These are phyloP conservation scores for Pediacus dermestoides DNA, from an alignment of 2,888 invertebrate species.

Conservation along the genomic window DNA sequence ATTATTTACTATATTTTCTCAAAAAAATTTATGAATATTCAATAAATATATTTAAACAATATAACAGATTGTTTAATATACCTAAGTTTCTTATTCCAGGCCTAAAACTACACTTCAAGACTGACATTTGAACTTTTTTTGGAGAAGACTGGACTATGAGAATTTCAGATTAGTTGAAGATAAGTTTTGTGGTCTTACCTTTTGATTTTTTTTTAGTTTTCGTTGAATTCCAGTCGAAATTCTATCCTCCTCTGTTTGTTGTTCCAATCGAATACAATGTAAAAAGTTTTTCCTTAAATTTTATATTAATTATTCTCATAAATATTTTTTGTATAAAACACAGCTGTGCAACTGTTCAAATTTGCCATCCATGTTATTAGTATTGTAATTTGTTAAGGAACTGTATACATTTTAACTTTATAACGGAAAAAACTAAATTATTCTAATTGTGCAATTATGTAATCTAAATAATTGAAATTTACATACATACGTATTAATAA, in stretches of 20 bases:
- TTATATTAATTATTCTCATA: no score
- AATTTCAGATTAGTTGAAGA: slow-evolving; percentile 51
- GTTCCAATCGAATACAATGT: no score
- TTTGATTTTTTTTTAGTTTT: no score
- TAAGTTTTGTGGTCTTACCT: slow-evolving; percentile 50
- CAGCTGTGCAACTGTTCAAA: no score
- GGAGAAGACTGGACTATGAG: slow-evolving; percentile 50
- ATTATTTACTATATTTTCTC: slow-evolving; percentile 41
- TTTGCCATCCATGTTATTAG: slow-evolving; percentile 10
- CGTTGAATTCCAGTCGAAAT: no score
- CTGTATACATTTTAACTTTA: slow-evolving; percentile 9
- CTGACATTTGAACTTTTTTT: slow-evolving; percentile 52
- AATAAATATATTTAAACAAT: slow-evolving; percentile 42
- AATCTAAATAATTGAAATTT: slow-evolving; percentile 1
- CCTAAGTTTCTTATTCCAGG: slow-evolving; percentile 48
- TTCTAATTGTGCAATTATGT: slow-evolving; percentile 11
- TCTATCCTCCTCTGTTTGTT: no score
- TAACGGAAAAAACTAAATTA: no score
- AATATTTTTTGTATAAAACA: no score
- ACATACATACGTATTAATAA: slow-evolving; percentile 1
- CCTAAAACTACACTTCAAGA: slow-evolving; percentile 49
- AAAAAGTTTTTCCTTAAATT: no score
- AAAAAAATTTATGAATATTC: slow-evolving; percentile 40
- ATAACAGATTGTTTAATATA: slow-evolving; percentile 45
- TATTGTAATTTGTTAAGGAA: background rate